Percentiles rank a stretch among this genome's conserved stretches.
These are phyloP conservation scores for Aegypius monachus DNA, from an alignment of 2,113 vertebrate genomes.

Conservation along the genomic window DNA sequence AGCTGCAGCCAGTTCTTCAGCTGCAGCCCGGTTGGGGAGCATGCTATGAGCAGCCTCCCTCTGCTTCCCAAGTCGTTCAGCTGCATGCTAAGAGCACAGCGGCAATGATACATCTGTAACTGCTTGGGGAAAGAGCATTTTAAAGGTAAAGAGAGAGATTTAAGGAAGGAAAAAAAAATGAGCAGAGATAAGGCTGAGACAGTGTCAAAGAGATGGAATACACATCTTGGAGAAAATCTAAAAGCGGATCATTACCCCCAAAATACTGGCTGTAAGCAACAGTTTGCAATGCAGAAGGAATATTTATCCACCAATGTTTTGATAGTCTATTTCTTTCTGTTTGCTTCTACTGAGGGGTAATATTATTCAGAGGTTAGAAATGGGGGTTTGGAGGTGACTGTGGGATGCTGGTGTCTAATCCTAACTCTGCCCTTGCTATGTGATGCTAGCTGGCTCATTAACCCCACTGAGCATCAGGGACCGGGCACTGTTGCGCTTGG, in stretches of 20 bases:
- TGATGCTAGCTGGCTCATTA: neutral
- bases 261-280: constrained; percentile 59
- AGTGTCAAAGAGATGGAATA: constrained; percentile 51
- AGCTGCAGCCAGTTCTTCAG: neutral
- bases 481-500: neutral
- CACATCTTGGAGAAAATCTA: constrained; percentile 39
- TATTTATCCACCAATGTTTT: constrained; percentile 24
- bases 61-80: neutral
- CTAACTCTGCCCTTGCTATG: neutral
- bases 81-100: neutral
- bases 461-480: fast-evolving
- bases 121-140: neutral
- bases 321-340: neutral
- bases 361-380: neutral
- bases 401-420: neutral
- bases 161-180: neutral
- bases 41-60: neutral
- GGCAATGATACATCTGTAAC: neutral
- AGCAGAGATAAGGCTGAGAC: constrained; percentile 47
- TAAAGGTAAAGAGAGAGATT: constrained; percentile 43
- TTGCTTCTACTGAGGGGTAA: neutral
- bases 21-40: neutral
- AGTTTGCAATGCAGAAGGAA: constrained; percentile 22
- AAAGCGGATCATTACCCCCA: constrained; percentile 44
- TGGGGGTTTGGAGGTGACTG: neutral